These are phyloP conservation scores for Fragum whitleyi DNA, from an alignment of 2,888 invertebrate genomes.

Conservation along the genomic window DNA sequence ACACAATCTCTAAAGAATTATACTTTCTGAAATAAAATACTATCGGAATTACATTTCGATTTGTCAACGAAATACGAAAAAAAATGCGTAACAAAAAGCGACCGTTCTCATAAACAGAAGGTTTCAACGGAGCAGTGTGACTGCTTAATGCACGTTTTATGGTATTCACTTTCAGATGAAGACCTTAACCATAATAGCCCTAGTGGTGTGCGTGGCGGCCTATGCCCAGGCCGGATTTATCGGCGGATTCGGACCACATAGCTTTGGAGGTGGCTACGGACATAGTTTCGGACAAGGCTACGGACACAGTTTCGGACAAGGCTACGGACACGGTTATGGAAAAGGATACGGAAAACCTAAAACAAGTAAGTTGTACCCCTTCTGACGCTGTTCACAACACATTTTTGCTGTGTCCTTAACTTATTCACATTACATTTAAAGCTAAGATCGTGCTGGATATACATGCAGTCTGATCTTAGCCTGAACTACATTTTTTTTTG, in stretches of 20 bases:
- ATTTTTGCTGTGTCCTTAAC: neutral
- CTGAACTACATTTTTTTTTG: too few relatives aligned
- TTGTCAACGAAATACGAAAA: too few relatives aligned
- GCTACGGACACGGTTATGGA: neutral
- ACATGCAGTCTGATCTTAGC: too few relatives aligned
- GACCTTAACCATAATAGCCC: conserved; percentile 23
- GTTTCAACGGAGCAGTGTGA: too few relatives aligned
- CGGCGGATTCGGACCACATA: neutral
- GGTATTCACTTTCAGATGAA: conserved; percentile 28
- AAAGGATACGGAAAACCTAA: conserved; percentile 1
- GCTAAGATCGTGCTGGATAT: too few relatives aligned
- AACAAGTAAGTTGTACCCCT: conserved; percentile 18
- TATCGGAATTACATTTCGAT: too few relatives aligned
- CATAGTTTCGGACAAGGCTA: neutral
- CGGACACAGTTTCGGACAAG: neutral
- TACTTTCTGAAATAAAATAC: too few relatives aligned
- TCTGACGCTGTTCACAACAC: too few relatives aligned
- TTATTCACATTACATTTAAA: neutral
- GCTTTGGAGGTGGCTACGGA: conserved; percentile 13
- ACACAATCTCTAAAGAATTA: too few relatives aligned
- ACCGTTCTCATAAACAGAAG: too few relatives aligned
- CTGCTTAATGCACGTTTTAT: too few relatives aligned
- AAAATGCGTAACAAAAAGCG: too few relatives aligned
- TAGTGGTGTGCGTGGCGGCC: conserved; percentile 44
- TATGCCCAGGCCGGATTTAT: conserved; percentile 21